A percentile compares a stretch with the other conserved stretches of the same genome.
These are phyloP conservation scores for Etheostoma cragini DNA, from an alignment of 2,113 vertebrate genomes.

Conservation along the genomic window DNA sequence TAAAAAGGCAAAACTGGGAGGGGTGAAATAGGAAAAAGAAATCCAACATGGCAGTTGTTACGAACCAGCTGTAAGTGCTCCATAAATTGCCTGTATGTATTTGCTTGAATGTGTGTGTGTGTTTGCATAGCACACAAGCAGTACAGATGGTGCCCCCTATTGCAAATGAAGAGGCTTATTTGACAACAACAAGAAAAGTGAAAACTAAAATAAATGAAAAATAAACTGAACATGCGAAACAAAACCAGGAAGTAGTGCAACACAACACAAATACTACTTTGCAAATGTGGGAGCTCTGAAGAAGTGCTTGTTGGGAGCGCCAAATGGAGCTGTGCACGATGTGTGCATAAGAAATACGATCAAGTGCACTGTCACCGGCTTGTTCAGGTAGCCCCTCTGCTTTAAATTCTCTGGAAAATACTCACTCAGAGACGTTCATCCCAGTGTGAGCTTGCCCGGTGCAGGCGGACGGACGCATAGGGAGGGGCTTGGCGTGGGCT, in stretches of 20 bases:
- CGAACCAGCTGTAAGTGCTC: constrained; percentile 15
- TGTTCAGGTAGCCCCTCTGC: constrained; percentile 7
- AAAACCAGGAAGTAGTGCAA: constrained; percentile 90
- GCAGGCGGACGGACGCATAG: constrained; percentile 25
- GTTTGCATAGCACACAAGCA: constrained; percentile 67
- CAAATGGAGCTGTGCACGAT: background rate
- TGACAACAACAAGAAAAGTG: constrained; percentile 68
- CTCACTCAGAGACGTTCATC: constrained; percentile 31
- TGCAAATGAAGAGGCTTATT: constrained; percentile 75
- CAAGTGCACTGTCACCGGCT: background rate
- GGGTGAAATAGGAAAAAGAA: constrained; percentile 13
- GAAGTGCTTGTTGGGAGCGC: constrained; percentile 86
- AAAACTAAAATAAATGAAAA: constrained; percentile 72
- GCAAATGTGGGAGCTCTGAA: constrained; percentile 98
- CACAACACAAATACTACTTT: constrained; percentile 91
- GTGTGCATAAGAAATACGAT: background rate
- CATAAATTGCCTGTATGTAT: constrained; percentile 33
- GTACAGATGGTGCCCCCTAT: constrained; percentile 64
- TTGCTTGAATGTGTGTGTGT: constrained; percentile 35
- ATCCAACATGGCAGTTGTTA: constrained; percentile 34
- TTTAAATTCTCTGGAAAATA: constrained; percentile 26
- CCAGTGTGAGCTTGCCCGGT: constrained; percentile 24
- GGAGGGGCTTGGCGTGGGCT: constrained; percentile 38
- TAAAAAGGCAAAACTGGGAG: constrained; percentile 26
- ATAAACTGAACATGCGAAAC: constrained; percentile 67